Conservation (phyloP, 2,888 invertebrate genomes). For the Cryptocephalus primarius region DNA sequence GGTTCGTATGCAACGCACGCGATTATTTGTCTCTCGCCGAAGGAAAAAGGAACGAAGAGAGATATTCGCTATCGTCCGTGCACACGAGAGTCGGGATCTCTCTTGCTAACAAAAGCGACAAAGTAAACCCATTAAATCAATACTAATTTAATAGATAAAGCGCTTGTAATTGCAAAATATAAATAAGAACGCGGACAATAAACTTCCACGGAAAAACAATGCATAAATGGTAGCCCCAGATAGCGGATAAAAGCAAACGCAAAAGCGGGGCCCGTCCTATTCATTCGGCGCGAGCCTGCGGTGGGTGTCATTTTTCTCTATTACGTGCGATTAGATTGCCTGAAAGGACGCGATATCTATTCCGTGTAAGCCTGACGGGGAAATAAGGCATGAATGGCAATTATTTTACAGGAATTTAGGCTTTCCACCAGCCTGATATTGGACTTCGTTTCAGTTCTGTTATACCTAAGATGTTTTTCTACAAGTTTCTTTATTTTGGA, state of each 20-base stretch:
- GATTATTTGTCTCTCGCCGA: too few species aligned
- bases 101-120: constrained; percentile 16
- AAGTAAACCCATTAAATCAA: constrained; percentile 22
- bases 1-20: too few species aligned
- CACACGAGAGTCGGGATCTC: constrained; percentile 8
- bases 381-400: too few species aligned
- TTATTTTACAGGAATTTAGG: too few species aligned
- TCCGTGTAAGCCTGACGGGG: too few species aligned
- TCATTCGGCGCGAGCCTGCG: constrained; percentile 13
- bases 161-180: constrained; percentile 25
- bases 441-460: too few species aligned
- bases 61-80: background rate
- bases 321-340: background rate
- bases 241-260: constrained; percentile 2
- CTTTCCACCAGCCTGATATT: too few species aligned
- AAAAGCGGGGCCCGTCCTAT: constrained; percentile 8
- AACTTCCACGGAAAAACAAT: constrained; percentile 22
- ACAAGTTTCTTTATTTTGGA: too few species aligned
- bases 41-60: too few species aligned
- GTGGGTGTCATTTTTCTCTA: background rate
- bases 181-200: constrained; percentile 25
- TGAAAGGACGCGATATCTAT: too few species aligned
- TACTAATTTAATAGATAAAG: constrained; percentile 25
- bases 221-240: constrained; percentile 16
- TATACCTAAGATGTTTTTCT: too few species aligned